These are phyloP conservation scores for Hypotaenidia okinawae DNA, from an alignment of 2,797 vertebrate species.

Conservation along the genomic window DNA sequence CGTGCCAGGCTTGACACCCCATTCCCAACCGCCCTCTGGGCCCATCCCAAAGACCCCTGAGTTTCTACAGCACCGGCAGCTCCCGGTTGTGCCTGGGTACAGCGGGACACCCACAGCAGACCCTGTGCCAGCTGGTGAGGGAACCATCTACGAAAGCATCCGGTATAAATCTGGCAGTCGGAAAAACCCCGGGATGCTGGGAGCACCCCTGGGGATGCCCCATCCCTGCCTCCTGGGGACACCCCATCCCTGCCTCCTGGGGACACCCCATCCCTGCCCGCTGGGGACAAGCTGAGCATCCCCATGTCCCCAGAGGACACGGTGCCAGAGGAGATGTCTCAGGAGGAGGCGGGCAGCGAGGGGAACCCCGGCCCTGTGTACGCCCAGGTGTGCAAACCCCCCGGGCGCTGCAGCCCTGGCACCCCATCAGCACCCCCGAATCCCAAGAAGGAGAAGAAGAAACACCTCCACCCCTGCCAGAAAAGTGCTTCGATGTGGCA, in stretches of 20 bases:
- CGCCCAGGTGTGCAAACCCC: neutral
- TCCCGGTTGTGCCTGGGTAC: neutral
- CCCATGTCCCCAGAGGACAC: neutral
- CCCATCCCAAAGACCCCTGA: neutral
- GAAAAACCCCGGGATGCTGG: neutral
- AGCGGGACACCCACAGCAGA: accelerated
- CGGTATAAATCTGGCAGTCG: neutral
- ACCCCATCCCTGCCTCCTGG: too few relatives aligned
- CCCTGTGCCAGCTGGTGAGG: accelerated
- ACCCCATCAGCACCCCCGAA: accelerated
- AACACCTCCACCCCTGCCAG: neutral
- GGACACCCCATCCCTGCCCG: neutral
- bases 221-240: too few relatives aligned
- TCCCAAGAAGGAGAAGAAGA: neutral
- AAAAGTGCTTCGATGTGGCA: neutral
- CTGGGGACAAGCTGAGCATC: accelerated
- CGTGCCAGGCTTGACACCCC: neutral
- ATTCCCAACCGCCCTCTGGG: accelerated
- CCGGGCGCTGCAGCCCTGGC: too few relatives aligned
- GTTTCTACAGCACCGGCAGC: neutral
- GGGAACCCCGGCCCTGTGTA: neutral
- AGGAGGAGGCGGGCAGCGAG: neutral
- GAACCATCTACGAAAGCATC: constrained; percentile 33
- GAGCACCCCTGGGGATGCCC: neutral
- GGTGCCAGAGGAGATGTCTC: neutral